Base-by-base conservation (phyloP, 2,888 invertebrate genomes). In the Hyposoter dolosus region DNA sequence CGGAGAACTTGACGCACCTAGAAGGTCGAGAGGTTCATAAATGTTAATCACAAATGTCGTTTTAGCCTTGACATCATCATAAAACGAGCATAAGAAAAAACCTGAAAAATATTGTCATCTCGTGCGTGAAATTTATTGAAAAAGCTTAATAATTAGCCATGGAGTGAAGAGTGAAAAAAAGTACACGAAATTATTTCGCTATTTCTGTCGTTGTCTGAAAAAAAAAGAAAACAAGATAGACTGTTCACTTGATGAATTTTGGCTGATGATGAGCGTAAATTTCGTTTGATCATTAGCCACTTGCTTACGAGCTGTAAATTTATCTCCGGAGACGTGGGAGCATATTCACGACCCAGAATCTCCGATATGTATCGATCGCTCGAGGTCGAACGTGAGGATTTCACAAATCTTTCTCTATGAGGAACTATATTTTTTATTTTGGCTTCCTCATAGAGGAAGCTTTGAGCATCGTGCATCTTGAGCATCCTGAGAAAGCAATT, bases 1-100 rank as follows among this genome's bases (percentile, higher is more conserved):
- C 28, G 19, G n/a, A 10, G n/a, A 53, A 28, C 17, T 9, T 28
- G 35, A n/a, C 66, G 15, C 23, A 68, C 45, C 19, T 19, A n/a
- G 35, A 78, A 68, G 77, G 50, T 53, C 78, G n/a, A 56, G 35
- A 17, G 69, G n/a, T 23, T 35, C 19, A 35, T 40, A 17, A 50
- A 47, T 32, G 76, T 76, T 47, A n/a, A 32, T 47, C n/a, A 65
- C 19, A 19, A 50, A 45, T 50, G n/a, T 76, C 47, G 19, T 47
- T 35, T 12, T 43, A 40, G 40, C 15, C 19, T 32, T n/a, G 19
- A n/a, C 4, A 71, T 53, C n/a, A 9, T 47, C 43, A 15, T 40
- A 23, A 23, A 43, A 32, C 19, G 12, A 66, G 5, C 15, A 5
- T 7, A 72, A 72, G 17, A 10, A 35, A 35, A 32, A 35, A 43